Evolutionary conservation across 2,888 invertebrate genomes (phyloP), one percentile per base, ranked within the genome.

Genomic region (Parascotia fuliginaria): DNA sequence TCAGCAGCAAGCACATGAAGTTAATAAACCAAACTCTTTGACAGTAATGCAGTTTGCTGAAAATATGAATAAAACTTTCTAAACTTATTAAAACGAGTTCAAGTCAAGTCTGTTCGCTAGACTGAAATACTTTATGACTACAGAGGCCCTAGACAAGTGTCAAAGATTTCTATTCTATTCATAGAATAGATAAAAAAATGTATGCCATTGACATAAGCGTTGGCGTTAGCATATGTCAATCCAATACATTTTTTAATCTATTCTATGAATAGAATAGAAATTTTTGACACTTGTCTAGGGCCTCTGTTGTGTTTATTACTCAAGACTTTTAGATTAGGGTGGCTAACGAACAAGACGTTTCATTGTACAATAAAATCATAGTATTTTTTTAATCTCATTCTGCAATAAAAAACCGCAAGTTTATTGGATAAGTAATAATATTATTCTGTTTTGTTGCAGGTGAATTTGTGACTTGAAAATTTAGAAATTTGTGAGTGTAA

Each of bases 391-490:
- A n/a, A n/a, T n/a, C n/a, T n/a, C n/a, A n/a, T n/a, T n/a, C n/a
- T n/a, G n/a, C n/a, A n/a, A n/a, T n/a, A n/a, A n/a, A n/a, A n/a
- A n/a, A n/a, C n/a, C n/a, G n/a, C n/a, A n/a, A n/a, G n/a, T n/a
- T n/a, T 19, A 3, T 19, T 19, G 19, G 19, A 3, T 7, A 6
- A 6, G 24, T 6, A 24, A 24, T 16, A 42, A 24, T 1, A 6
- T 7, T 7, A 0, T 0, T 51, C 48, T 24, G 40, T 12, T 47
- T 71, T 68, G 67, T 66, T 67, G 37, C 68, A 64, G 66, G 59
- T 65, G 36, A 16, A 41, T 9, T 0, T 11, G 40, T 38, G 27
- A 44, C 38, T 45, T 1, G 15, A 13, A 11, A 19, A 19, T 24
- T 4, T 4, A 40, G 12, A 32, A 32, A 11, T n/a, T 1, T 16